Evolutionary conservation across 1,140 invertebrate genomes (phyloP), one percentile per base, ranked within the genome.

Genomic region (Nasonia longicornis): DNA sequence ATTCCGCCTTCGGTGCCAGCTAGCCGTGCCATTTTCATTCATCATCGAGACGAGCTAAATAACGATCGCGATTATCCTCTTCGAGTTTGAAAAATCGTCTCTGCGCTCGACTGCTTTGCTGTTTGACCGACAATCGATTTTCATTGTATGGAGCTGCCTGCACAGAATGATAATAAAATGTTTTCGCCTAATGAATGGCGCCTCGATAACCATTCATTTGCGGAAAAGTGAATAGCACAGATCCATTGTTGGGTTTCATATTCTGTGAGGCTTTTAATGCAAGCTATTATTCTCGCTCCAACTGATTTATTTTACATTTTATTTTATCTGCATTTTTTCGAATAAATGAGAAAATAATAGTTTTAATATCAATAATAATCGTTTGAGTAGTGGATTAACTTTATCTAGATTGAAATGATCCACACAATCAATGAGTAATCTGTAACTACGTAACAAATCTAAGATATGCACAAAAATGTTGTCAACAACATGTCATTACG

Each of bases 1-100:
- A 80, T 64, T 4, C 3, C 11, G 83, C 84, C 77, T 20, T 58
- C 52, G 70, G 84, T 79, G 84, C 42, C 70, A 66, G 71, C 14
- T 38, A 22, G 31, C 80, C 72, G 52, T 83, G 84, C 80, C 80
- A 85, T 86, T 85, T 85, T 86, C 84, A 85, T 86, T 84, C 84
- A 84, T 86, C 84, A 85, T 74, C 26, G 72, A 83, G 72, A 48
- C 82, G 79, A 83, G 70, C 78, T 84, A 86, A 84, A 83, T 84
- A 77, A 83, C 80, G 79, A 82, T 83, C 75, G 20, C 73, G 79
- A 84, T 83, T 82, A 76, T 80, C 78, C 77, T 77, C 52, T 4
- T 20, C 52, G 81, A 78, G 79, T 81, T 82, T 67, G 75, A 83
- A 85, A 83, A 84, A 79, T 82, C 81, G 70, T 70, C 76, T 77